Evolutionary conservation across 2,113 vertebrate genomes (phyloP).

Genomic region (Xerus inauris): DNA sequence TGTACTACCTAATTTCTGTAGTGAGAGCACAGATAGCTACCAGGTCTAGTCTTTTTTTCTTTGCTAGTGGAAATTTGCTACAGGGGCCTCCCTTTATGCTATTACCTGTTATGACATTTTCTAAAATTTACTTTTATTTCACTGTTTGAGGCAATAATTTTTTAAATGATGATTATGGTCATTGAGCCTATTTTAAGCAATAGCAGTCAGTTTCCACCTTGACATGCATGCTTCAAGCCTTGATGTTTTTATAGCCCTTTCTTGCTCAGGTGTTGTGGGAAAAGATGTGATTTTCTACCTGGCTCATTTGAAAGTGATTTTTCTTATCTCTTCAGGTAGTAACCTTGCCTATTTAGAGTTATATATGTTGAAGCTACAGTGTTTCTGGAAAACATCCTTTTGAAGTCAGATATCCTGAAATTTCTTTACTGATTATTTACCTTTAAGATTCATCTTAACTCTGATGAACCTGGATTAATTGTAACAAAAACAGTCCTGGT

Average conservation of each 20-base stretch:
- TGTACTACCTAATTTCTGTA: slow-evolving; percentile 28
- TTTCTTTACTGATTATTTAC: slow-evolving; percentile 16
- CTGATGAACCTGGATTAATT: slow-evolving; percentile 32
- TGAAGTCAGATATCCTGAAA: neutral
- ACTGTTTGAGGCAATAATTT: neutral
- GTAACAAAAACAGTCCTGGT: neutral
- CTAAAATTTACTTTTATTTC: slow-evolving; percentile 31
- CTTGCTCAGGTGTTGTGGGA: neutral
- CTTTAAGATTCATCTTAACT: slow-evolving; percentile 10
- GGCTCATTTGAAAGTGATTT: neutral
- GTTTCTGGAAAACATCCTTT: slow-evolving; percentile 30
- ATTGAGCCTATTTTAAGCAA: slow-evolving; percentile 12
- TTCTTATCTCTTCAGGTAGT: neutral
- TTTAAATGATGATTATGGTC: neutral
- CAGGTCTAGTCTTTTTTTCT: neutral
- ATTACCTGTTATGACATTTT: neutral
- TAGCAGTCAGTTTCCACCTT: neutral
- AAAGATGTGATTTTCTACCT: neutral
- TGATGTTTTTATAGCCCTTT: neutral
- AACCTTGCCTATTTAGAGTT: neutral
- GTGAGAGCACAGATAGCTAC: neutral
- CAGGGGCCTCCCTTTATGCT: neutral
- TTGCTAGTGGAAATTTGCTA: neutral
- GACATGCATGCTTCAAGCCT: neutral
- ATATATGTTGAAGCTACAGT: neutral